These are phyloP conservation scores for Vespertilio murinus DNA, from an alignment of 2,797 vertebrate genomes.

Conservation along the genomic window DNA sequence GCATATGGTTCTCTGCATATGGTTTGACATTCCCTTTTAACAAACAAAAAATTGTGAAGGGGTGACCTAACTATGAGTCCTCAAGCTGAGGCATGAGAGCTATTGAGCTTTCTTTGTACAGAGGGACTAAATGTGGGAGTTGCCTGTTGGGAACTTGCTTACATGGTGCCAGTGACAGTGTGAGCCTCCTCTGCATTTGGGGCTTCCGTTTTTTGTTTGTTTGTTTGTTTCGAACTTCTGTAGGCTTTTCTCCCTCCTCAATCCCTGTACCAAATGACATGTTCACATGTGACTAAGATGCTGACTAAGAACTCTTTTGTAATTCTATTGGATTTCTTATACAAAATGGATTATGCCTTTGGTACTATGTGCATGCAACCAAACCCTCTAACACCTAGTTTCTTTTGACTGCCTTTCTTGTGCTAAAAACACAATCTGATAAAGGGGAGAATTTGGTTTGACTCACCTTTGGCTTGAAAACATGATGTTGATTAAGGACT, in stretches of 20 bases:
- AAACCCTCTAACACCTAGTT: neutral
- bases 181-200: neutral
- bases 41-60: neutral
- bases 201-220: neutral
- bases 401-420: conserved; percentile 17
- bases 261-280: neutral
- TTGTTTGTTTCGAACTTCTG: neutral
- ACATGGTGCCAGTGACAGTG: no score
- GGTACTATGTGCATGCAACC: neutral
- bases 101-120: neutral
- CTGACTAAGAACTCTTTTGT: neutral
- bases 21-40: neutral
- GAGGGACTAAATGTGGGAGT: accelerated
- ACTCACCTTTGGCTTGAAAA: conserved; percentile 33
- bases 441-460: conserved; percentile 11
- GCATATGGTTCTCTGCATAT: neutral
- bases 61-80: neutral
- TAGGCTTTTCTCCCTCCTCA: neutral
- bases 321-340: neutral
- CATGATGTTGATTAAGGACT: neutral
- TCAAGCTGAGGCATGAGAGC: neutral
- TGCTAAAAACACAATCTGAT: neutral
- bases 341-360: neutral
- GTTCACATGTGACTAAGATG: neutral
- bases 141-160: neutral